A percentile compares a stretch with the other conserved stretches of the same genome.
Conservation (phyloP, 2,888 invertebrate genomes). For the Mycogona germanica region DNA sequence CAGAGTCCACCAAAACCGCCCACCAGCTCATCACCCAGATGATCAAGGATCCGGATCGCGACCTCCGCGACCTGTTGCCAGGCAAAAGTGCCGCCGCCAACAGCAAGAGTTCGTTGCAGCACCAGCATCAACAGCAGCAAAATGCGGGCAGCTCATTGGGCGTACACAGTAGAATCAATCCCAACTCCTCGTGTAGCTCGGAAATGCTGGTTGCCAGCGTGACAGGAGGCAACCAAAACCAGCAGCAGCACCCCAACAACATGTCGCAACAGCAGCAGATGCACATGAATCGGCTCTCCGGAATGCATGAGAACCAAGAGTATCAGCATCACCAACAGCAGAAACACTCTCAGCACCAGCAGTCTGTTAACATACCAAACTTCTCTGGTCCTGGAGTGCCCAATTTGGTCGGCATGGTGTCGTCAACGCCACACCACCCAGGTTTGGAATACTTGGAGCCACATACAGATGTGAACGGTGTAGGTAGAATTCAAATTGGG, state of each 20-base stretch:
- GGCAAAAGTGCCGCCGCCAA: not conserved
- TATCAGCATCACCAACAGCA: not conserved
- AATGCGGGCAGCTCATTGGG: not conserved
- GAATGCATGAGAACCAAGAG: not conserved
- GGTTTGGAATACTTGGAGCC: slow-evolving; percentile 10
- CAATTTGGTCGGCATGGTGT: not conserved
- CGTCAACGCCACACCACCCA: slow-evolving; percentile 4
- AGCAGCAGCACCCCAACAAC: too few species aligned
- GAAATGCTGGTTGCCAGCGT: too few species aligned
- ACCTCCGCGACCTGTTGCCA: slow-evolving; percentile 41
- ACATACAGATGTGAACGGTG: slow-evolving; percentile 11
- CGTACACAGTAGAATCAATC: slow-evolving; percentile 48
- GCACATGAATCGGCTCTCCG: slow-evolving; percentile 1
- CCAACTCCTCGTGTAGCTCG: slow-evolving; percentile 48
- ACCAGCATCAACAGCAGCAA: too few species aligned
- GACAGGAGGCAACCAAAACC: too few species aligned
- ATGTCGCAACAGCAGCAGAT: too few species aligned
- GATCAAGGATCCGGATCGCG: slow-evolving; percentile 90
- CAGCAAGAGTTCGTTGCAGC: too few species aligned
- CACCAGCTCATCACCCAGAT: slow-evolving; percentile 78
- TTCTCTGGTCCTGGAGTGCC: not conserved
- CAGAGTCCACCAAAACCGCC: slow-evolving; percentile 86
- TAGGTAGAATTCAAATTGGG: not conserved
- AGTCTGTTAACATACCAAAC: not conserved
- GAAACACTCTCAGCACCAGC: not conserved